A percentile compares a stretch with the other conserved stretches of the same genome.
phyloP scores from a whole-genome alignment of 2,797 vertebrate species.

The Saxicola maurus region DNA sequence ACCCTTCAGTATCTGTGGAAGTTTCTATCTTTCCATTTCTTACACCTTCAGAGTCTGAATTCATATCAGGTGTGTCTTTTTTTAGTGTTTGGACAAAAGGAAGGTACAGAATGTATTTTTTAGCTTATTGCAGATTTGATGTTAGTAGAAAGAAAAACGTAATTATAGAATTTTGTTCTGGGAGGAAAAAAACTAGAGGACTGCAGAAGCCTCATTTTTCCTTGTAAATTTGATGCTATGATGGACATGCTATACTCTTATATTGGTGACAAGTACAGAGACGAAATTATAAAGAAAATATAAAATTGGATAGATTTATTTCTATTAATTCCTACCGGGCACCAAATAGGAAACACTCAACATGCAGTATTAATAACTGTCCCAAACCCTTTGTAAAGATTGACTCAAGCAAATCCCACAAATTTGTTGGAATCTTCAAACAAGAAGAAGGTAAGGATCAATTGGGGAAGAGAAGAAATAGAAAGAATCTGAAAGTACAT shows the following conservation, averaged over 20 bases:
- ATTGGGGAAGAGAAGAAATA: background rate
- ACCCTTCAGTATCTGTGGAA: no score
- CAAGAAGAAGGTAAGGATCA: background rate
- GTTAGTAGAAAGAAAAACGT: background rate
- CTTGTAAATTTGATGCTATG: background rate
- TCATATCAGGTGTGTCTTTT: background rate
- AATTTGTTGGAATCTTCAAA: background rate
- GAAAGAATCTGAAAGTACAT: background rate
- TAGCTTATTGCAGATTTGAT: background rate
- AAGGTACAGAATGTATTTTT: background rate
- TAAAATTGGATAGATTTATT: background rate
- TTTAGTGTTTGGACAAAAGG: background rate
- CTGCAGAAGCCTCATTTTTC: background rate
- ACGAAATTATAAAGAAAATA: background rate
- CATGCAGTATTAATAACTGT: background rate
- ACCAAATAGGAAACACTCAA: background rate
- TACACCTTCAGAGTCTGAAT: conserved; percentile 5
- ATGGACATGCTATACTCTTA: background rate
- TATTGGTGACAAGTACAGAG: background rate
- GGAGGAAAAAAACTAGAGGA: background rate
- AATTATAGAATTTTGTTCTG: background rate
- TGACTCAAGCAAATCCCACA: background rate
- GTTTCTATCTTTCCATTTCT: no score
- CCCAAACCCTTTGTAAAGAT: background rate
- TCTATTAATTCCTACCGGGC: background rate